Evolutionary conservation across 2,797 vertebrate genomes (phyloP), one percentile per base, ranked within the genome.

Genomic region (Pseudomugil tenellus): DNA sequence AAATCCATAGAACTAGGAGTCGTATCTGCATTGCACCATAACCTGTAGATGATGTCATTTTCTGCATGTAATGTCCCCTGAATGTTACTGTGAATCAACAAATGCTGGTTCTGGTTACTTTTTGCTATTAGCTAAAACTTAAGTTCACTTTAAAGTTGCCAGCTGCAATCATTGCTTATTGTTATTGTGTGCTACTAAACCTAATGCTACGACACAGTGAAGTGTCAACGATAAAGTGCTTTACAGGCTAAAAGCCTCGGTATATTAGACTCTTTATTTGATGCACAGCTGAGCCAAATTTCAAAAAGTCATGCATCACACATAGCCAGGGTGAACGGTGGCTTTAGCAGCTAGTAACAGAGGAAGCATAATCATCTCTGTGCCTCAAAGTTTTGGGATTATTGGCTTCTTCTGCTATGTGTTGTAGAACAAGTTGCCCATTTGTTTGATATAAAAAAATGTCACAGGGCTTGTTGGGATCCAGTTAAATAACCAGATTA

Each of bases 211-310:
- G 70, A 80, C 76, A 84, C 78, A 87, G 75, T 85, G 80, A 76
- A 19, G 37, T 75, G 79, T 88, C 68, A 39, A 72, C 55, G 74
- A 84, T 92, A 90, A 92, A 90, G 91, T 91, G 89, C 89, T 84
- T 88, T 63, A 73, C 48, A 82, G 85, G 86, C 81, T 62, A 59
- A 73, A 72, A 74, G 76, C 82, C 87, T 83, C 12, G 9, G 48
- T 82, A 74, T 75, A 59, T 46, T 86, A 79, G 49, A 73, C 41
- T 19, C 21, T 17, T 11, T 7, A 62, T 13, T n/a, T 63, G 26
- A 54, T 41, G 58, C 46, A 63, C 77, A 70, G 54, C 26, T 29
- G 25, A 63, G 57, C 61, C 67, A 63, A 51, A 80, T 72, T 51
- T 51, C 57, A 57, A 39, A 63, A 79, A 75, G 56, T 68, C 64